Base-by-base conservation (phyloP, 2,888 invertebrate species). In the Ichneumoninae sp. region DNA sequence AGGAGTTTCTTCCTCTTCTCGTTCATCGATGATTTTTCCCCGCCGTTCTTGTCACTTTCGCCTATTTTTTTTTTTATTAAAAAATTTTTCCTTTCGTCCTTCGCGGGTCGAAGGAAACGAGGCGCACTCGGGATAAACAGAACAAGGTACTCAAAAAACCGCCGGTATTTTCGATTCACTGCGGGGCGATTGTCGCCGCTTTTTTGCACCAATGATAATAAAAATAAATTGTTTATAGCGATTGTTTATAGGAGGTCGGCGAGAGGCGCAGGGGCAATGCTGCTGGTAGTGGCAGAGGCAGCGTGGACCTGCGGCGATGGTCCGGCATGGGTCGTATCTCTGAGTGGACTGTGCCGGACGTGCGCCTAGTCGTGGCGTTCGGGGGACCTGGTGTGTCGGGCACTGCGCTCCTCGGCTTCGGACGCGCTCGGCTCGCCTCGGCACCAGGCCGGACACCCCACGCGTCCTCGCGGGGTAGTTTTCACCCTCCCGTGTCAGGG, bases 321-420 rank as follows among this genome's bases (percentile, higher is more conserved):
- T 93, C 93, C 93, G 92, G 93, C 93, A 92, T 92, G 93, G 93
- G 93, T 93, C 93, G 93, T 93, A 93, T 93, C 93, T 92, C 92
- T 90, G 91, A 93, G 93, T 93, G 93, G 93, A 93, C 93, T 93
- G 93, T 93, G 93, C 93, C 91, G 93, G 92, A 92, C 93, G 92
- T 92, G 93, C 92, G 92, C 92, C 90, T 86, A 80, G 88, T 87
- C 83, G 86, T 90, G 91, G 91, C 90, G 91, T 91, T 90, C 91
- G 92, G 91, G 92, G 91, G 91, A 92, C 91, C 91, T 93, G 93
- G 91, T 90, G 90, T 91, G 87, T 85, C 83, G 86, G 79, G 83
- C 89, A 92, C 93, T 92, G 92, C 90, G 92, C 91, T 91, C 40
- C 90, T 71, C 82, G 22, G 83, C 90, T 92, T 91, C 93, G 93